Evolutionary conservation across 2,888 invertebrate species (phyloP).

Genomic region (Rugalucina vietnamica): DNA sequence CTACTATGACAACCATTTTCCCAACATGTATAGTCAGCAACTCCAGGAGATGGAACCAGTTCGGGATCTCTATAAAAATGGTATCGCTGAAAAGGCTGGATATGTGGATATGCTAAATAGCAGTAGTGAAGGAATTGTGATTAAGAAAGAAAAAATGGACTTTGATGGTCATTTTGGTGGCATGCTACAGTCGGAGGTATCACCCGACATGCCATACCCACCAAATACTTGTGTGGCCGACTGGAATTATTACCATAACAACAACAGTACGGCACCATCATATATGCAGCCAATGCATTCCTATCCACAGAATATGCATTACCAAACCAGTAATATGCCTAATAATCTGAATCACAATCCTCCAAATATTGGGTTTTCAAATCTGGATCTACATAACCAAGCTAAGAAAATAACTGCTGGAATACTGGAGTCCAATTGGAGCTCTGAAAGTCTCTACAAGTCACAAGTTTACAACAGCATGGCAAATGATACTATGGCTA

Average conservation of each 20-base stretch:
- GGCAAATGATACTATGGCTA: conserved; percentile 17
- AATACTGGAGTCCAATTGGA: conserved; percentile 50
- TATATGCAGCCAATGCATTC: background rate
- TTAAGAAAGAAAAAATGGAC: conserved; percentile 58
- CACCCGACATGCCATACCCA: conserved; percentile 45
- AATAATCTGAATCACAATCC: background rate
- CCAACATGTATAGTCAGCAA: background rate
- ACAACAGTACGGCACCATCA: background rate
- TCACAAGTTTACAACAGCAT: conserved; percentile 45
- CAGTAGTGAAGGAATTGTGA: conserved; percentile 33
- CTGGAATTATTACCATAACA: conserved; percentile 54
- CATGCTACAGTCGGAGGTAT: conserved; percentile 3
- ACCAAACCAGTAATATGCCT: background rate
- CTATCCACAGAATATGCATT: background rate
- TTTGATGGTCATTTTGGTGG: conserved; percentile 31
- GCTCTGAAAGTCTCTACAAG: conserved; percentile 46
- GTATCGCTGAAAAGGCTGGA: conserved; percentile 8
- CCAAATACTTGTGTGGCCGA: conserved; percentile 56
- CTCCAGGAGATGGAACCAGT: background rate
- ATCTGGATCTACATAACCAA: conserved; percentile 57
- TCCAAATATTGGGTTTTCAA: conserved; percentile 1
- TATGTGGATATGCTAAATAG: conserved; percentile 52
- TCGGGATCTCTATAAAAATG: background rate
- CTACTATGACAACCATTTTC: conserved; percentile 1
- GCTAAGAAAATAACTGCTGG: conserved; percentile 57